Percentiles rank a stretch among this genome's conserved stretches.
Conservation (phyloP, 2,888 invertebrate species). For the Spatulosminthurus flaviceps region DNA sequence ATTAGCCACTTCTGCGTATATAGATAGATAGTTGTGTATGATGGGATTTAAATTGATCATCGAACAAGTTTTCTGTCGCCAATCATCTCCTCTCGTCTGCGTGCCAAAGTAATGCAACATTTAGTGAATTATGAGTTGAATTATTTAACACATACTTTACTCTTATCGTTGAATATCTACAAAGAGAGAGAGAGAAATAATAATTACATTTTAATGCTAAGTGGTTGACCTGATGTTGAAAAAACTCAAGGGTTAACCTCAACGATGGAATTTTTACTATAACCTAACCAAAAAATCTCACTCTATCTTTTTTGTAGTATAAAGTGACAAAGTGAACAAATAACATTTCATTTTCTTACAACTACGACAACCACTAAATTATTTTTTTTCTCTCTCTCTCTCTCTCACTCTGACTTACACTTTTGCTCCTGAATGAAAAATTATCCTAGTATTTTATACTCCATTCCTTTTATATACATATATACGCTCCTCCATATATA, state of each 20-base stretch:
- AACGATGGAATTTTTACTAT: background rate
- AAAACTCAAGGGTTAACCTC: conserved; percentile 16
- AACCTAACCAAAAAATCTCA: too few species aligned
- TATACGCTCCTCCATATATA: too few species aligned
- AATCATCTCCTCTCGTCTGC: background rate
- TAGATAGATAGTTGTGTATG: background rate
- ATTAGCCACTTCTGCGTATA: too few species aligned
- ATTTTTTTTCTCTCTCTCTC: background rate
- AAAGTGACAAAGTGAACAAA: background rate
- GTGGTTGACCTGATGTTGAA: conserved; percentile 18
- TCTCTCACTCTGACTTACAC: conserved; percentile 20
- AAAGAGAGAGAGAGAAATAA: background rate
- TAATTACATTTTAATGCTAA: background rate
- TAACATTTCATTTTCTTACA: conserved; percentile 15
- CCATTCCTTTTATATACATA: too few species aligned
- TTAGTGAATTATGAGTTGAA: conserved; percentile 7
- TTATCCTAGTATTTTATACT: background rate
- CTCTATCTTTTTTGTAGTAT: too few species aligned
- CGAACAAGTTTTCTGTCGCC: conserved; percentile 2
- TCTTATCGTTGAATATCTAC: background rate
- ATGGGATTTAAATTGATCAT: background rate
- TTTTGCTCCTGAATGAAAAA: background rate
- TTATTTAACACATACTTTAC: background rate
- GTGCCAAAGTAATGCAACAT: conserved; percentile 3
- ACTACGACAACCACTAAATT: too few species aligned